phyloP scores from a whole-genome alignment of 2,113 vertebrate genomes.

The Chunga burmeisteri region DNA sequence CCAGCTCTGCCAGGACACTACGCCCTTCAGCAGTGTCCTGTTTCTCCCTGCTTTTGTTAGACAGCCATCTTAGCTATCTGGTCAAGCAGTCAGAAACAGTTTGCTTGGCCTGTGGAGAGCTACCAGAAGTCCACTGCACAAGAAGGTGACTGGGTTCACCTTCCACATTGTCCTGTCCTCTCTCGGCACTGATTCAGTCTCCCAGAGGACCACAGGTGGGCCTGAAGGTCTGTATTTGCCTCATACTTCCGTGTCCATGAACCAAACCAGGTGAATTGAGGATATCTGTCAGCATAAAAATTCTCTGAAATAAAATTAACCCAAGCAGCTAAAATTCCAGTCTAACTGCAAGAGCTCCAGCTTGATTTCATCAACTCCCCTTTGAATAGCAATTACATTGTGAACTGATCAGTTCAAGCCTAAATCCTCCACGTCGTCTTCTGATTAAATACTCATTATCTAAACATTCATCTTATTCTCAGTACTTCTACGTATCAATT shows the following conservation, averaged over 20 bases:
- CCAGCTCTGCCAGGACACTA: not conserved
- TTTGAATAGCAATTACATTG: slow-evolving; percentile 18
- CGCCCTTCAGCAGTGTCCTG: not conserved
- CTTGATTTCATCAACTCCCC: slow-evolving; percentile 11
- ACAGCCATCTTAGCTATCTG: not conserved
- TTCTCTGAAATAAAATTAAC: slow-evolving; percentile 18
- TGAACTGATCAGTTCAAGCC: slow-evolving; percentile 21
- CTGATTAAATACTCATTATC: slow-evolving; percentile 13
- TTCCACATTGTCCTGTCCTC: not conserved
- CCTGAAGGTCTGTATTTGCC: not conserved
- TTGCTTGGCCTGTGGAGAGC: not conserved
- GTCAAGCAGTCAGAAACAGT: not conserved
- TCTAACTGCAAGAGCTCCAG: not conserved
- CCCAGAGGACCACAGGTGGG: not conserved
- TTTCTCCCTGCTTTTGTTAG: not conserved
- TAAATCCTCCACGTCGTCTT: not conserved
- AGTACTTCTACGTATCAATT: slow-evolving; percentile 7
- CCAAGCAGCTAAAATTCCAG: not conserved
- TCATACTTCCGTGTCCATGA: not conserved
- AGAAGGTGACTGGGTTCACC: not conserved
- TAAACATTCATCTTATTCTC: not conserved
- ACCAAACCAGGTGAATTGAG: not conserved
- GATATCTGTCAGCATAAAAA: not conserved
- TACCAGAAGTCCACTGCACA: not conserved
- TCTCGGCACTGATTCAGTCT: not conserved